phyloP scores from a whole-genome alignment of 1,140 invertebrate genomes.

The Pomacea maculata region DNA sequence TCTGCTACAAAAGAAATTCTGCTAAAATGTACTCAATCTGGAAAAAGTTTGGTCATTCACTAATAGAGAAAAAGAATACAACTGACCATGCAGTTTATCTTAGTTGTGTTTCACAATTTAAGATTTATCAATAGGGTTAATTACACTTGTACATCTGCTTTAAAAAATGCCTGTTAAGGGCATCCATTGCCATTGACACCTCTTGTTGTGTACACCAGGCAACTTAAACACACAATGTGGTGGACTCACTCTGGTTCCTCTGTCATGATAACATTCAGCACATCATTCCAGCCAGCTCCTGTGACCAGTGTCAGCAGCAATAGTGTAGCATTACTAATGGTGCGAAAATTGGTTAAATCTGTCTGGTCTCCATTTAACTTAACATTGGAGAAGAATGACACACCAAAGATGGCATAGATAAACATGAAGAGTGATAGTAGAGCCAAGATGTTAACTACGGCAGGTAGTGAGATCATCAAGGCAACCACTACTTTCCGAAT shows the following conservation, averaged over 20 bases:
- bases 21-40: too few species aligned
- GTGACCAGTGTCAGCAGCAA: slow-evolving; percentile 93
- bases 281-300: slow-evolving; percentile 95
- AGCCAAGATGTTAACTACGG: slow-evolving; percentile 95
- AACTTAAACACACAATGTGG: too few species aligned
- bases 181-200: too few species aligned
- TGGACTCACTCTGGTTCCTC: slow-evolving; percentile 68
- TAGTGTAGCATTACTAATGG: slow-evolving; percentile 92
- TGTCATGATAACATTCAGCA: slow-evolving; percentile 94
- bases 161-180: too few species aligned
- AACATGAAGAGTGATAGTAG: slow-evolving; percentile 91
- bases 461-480: slow-evolving; percentile 91
- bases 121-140: too few species aligned
- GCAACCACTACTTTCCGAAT: slow-evolving; percentile 96
- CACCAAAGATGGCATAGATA: slow-evolving; percentile 95
- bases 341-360: slow-evolving; percentile 72
- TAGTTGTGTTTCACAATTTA: too few species aligned
- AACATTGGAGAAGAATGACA: slow-evolving; percentile 93
- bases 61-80: too few species aligned
- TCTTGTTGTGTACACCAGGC: too few species aligned
- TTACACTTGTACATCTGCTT: too few species aligned
- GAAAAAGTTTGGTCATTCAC: too few species aligned
- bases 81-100: too few species aligned
- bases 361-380: slow-evolving; percentile 84
- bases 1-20: too few species aligned